Conservation (phyloP, 2,888 invertebrate species). For the Vanessa cardui region DNA sequence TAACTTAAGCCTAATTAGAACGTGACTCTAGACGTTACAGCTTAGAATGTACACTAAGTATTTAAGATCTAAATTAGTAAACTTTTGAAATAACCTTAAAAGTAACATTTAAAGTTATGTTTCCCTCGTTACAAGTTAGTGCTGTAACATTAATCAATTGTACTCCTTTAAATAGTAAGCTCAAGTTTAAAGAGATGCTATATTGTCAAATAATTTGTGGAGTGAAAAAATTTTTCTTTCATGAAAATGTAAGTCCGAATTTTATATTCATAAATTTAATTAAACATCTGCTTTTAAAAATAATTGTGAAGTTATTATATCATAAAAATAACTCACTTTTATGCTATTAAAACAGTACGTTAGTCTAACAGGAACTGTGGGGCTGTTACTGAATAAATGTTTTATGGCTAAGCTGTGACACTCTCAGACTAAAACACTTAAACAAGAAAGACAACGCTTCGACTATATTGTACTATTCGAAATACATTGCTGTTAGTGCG, state of each 20-base stretch:
- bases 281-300: neutral
- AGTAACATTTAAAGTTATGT: constrained; percentile 20
- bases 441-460: neutral
- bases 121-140: constrained; percentile 1
- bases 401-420: constrained; percentile 34
- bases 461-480: neutral
- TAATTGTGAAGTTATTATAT: neutral
- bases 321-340: constrained; percentile 16
- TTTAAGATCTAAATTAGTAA: constrained; percentile 21
- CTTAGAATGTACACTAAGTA: constrained; percentile 19
- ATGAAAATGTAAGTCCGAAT: neutral
- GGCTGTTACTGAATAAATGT: constrained; percentile 32
- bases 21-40: constrained; percentile 28
- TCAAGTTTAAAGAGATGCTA: neutral
- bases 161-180: constrained; percentile 2
- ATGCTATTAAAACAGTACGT: constrained; percentile 14
- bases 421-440: constrained; percentile 18
- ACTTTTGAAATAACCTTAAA: constrained; percentile 14
- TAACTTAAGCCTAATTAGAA: constrained; percentile 34
- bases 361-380: constrained; percentile 10
- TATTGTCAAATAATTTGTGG: neutral
- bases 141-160: neutral
- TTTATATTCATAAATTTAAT: neutral
- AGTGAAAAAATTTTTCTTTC: neutral
- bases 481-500: constrained; percentile 21